Percentiles rank a stretch among this genome's conserved stretches.
These are phyloP conservation scores for Plebejus argus DNA, from an alignment of 2,888 invertebrate species.

Conservation along the genomic window DNA sequence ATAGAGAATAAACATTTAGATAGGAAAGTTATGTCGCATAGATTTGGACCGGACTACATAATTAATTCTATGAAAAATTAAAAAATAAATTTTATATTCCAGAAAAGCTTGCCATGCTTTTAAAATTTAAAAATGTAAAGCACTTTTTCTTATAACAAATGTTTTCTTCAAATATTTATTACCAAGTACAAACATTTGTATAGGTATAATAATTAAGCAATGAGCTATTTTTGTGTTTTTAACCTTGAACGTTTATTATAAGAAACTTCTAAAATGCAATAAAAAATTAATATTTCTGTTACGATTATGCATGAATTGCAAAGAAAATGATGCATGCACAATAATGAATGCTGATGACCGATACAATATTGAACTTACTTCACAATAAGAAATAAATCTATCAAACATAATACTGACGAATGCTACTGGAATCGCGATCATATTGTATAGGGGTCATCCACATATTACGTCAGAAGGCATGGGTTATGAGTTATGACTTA, in stretches of 20 bases:
- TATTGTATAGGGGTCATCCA: background rate
- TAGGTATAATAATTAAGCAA: background rate
- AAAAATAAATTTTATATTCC: background rate
- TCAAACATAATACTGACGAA: background rate
- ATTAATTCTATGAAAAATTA: background rate
- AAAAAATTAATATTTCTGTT: background rate
- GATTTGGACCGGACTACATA: background rate
- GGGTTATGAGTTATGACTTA: background rate
- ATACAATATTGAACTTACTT: background rate
- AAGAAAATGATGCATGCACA: background rate
- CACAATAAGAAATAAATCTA: background rate
- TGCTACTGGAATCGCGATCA: background rate
- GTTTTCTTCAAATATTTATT: background rate
- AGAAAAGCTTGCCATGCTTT: slow-evolving; percentile 10
- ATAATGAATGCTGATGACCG: background rate
- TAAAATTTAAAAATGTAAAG: background rate
- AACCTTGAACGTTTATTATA: background rate
- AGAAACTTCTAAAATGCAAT: background rate
- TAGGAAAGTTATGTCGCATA: background rate
- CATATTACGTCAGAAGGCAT: background rate
- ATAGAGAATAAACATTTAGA: too few species aligned
- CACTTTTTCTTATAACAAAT: background rate
- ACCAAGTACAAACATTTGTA: background rate
- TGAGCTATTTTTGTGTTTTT: background rate
- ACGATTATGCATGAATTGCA: background rate